Percentiles rank a stretch among this genome's conserved stretches.
phyloP scores from a whole-genome alignment of 2,888 invertebrate genomes.

The Drosophila crucigera region DNA sequence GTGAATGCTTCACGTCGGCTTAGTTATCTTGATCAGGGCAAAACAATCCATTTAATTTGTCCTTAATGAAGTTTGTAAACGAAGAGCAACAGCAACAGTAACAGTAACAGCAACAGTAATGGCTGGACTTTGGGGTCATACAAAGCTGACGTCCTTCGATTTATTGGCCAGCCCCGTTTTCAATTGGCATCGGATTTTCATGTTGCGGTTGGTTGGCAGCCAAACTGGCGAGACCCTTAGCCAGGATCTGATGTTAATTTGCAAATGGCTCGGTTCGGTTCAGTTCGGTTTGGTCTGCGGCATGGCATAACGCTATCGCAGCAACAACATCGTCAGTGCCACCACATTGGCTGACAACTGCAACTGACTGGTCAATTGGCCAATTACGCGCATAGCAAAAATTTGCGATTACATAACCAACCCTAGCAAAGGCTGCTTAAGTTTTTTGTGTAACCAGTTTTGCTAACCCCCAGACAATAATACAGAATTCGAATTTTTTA shows the following conservation, averaged over 20 bases:
- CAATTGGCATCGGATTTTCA: slow-evolving; percentile 60
- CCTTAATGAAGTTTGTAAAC: slow-evolving; percentile 66
- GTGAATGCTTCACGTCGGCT: slow-evolving; percentile 61
- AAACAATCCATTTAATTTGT: slow-evolving; percentile 76
- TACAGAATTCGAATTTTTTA: background rate
- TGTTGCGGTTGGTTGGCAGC: slow-evolving; percentile 56
- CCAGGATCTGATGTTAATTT: slow-evolving; percentile 53
- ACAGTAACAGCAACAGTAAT: background rate
- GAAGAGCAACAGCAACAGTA: slow-evolving; percentile 8
- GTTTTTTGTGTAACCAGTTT: background rate
- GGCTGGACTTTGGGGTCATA: slow-evolving; percentile 22
- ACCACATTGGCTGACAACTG: slow-evolving; percentile 4
- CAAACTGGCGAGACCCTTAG: slow-evolving; percentile 30
- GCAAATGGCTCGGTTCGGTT: slow-evolving; percentile 34
- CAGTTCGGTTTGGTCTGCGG: slow-evolving; percentile 21
- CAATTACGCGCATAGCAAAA: background rate
- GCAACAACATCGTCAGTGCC: slow-evolving; percentile 12
- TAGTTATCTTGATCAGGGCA: slow-evolving; percentile 69
- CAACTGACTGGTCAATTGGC: slow-evolving; percentile 6
- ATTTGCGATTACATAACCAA: background rate
- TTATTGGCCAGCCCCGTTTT: slow-evolving; percentile 44
- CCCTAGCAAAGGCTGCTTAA: background rate
- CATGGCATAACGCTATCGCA: slow-evolving; percentile 30
- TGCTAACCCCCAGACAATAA: background rate
- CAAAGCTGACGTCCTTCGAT: slow-evolving; percentile 50